Conservation (phyloP, 1,140 invertebrate species). For the Vanessa tameamea region DNA sequence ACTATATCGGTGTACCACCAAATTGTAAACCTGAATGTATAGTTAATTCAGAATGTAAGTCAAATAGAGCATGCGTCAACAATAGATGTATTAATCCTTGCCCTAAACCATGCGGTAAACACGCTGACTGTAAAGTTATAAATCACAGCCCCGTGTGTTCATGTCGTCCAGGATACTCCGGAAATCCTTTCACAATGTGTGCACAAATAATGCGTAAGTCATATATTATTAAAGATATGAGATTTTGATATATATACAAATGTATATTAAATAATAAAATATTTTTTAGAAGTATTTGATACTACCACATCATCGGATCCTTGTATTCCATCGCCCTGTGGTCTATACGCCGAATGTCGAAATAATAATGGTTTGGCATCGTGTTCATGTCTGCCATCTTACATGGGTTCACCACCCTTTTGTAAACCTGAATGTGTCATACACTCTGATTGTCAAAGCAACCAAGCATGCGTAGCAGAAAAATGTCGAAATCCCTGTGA, state of each 20-base stretch:
- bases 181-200: conserved; percentile 83
- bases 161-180: conserved; percentile 81
- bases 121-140: conserved; percentile 81
- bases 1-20: conserved; percentile 82
- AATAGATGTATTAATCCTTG: conserved; percentile 84
- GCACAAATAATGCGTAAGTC: conserved; percentile 82
- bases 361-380: conserved; percentile 82
- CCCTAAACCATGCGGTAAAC: conserved; percentile 80
- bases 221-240: conserved; percentile 21
- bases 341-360: conserved; percentile 87
- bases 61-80: conserved; percentile 83
- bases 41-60: conserved; percentile 84
- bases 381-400: conserved; percentile 84
- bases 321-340: conserved; percentile 90
- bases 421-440: conserved; percentile 80
- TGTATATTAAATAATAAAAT: conserved; percentile 15
- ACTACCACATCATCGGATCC: conserved; percentile 80
- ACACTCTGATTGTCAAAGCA: conserved; percentile 88
- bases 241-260: conserved; percentile 19
- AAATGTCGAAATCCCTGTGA: conserved; percentile 91
- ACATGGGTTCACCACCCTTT: conserved; percentile 85
- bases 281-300: conserved; percentile 55
- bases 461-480: conserved; percentile 88
- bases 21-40: conserved; percentile 83
- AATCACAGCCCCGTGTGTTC: conserved; percentile 83